Evolutionary conservation across 2,113 vertebrate genomes (phyloP), one percentile per base, ranked within the genome.

Genomic region (Malurus alboscapulatus): DNA sequence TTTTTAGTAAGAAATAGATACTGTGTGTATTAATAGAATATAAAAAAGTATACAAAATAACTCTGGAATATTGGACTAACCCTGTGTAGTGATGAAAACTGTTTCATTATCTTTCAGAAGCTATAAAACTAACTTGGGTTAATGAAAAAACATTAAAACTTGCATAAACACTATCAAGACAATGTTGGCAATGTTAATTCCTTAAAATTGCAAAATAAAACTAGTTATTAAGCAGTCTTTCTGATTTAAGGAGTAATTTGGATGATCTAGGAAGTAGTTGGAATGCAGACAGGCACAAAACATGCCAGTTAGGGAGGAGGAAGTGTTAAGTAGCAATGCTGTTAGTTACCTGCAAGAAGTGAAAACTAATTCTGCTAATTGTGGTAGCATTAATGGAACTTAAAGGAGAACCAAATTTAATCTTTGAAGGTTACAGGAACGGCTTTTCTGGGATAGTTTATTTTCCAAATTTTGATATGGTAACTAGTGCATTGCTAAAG

Each of bases 41-140:
- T 77, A 94, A 92, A 96, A 96, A 95, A 82, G 45, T 51, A 12
- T 54, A 88, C 2, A 72, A 79, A 71, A 71, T 50, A 82, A 57
- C n/a, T 51, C 26, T 45, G 48, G 26, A 54, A 40, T 88, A 2
- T 19, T 62, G 75, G 24, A 44, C 12, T 90, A 75, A 80, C 17
- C 2, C 20, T 25, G 36, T 38, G 32, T 61, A 73, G 62, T 38
- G 21, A 74, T 58, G 58, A 69, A 83, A 96, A 66, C 7, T 72
- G 15, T 59, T 88, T 40, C 10, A 14, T 74, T 51, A 26, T 62
- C 42, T 72, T 83, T 96, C 67, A 72, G 61, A 88, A 78, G 65
- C 61, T 88, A 71, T 88, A 91, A 75, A 97, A 78, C 30, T 89
- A 89, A 83, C 63, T 85, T 1, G 6, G 34, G 24, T 58, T 87